These are phyloP conservation scores for Mobula hypostoma DNA, from an alignment of 2,113 vertebrate genomes.

Conservation along the genomic window DNA sequence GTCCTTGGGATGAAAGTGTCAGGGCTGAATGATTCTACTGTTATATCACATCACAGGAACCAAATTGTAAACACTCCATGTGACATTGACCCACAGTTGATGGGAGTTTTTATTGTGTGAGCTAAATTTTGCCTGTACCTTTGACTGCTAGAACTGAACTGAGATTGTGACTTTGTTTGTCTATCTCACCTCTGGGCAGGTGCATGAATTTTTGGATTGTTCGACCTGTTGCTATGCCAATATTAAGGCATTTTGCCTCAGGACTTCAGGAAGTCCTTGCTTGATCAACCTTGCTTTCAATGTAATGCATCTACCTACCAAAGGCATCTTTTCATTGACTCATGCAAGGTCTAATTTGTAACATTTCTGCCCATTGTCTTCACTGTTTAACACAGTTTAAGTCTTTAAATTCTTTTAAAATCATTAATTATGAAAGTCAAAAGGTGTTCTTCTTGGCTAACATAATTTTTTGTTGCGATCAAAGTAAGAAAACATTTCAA, in stretches of 20 bases:
- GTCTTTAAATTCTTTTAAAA: neutral
- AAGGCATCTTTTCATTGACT: neutral
- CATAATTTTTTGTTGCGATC: neutral
- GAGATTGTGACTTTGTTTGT: neutral
- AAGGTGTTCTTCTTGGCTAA: conserved; percentile 4
- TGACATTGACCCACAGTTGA: neutral
- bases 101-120: neutral
- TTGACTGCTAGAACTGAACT: neutral
- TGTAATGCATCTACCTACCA: neutral
- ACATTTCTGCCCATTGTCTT: neutral
- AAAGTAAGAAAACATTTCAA: neutral
- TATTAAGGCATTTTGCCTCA: neutral
- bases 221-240: neutral
- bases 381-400: neutral
- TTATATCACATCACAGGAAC: neutral
- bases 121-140: neutral
- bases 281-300: neutral
- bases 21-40: neutral
- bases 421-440: neutral
- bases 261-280: neutral
- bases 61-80: neutral
- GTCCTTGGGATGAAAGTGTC: neutral
- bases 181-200: neutral
- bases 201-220: neutral
- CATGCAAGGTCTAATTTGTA: neutral